Percentiles rank a stretch among this genome's conserved stretches.
phyloP scores from a whole-genome alignment of 2,797 vertebrate species.

The Takifugu rubripes region DNA sequence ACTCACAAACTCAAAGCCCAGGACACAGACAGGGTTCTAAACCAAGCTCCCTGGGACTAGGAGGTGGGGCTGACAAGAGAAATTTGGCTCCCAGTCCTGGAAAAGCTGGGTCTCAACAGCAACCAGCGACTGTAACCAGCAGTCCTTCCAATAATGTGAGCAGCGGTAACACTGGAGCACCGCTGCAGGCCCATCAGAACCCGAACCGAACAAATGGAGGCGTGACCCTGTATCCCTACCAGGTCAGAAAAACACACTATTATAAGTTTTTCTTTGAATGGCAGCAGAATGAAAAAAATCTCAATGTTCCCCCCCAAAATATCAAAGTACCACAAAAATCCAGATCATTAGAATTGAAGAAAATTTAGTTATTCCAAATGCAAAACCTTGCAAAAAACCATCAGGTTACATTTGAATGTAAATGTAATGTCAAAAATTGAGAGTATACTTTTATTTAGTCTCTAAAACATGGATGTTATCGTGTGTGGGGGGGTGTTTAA shows the following conservation, averaged over 20 bases:
- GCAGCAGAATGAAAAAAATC: too few species aligned
- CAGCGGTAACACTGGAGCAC: constrained; percentile 77
- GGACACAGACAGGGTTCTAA: constrained; percentile 82
- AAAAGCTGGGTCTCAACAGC: constrained; percentile 77
- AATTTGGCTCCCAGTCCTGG: constrained; percentile 81
- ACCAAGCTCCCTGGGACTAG: constrained; percentile 88
- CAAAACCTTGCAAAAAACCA: too few species aligned
- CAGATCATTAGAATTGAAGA: too few species aligned
- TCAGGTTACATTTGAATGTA: too few species aligned
- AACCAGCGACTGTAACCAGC: constrained; percentile 47
- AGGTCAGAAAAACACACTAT: constrained; percentile 71
- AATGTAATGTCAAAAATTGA: too few species aligned
- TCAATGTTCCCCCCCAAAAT: too few species aligned
- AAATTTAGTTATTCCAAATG: too few species aligned
- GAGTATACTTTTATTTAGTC: too few species aligned
- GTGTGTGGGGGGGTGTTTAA: too few species aligned
- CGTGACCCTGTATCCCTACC: constrained; percentile 93
- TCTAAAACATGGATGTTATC: too few species aligned
- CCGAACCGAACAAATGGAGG: constrained; percentile 87
- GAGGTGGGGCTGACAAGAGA: constrained; percentile 84
- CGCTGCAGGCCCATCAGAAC: constrained; percentile 86
- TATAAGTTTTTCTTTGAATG: neutral
- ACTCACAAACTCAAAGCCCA: constrained; percentile 52
- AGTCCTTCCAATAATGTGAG: constrained; percentile 67
- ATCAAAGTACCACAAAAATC: too few species aligned